Evolutionary conservation across 1,140 invertebrate genomes (phyloP).

Genomic region (Drosophila lacteicornis): DNA sequence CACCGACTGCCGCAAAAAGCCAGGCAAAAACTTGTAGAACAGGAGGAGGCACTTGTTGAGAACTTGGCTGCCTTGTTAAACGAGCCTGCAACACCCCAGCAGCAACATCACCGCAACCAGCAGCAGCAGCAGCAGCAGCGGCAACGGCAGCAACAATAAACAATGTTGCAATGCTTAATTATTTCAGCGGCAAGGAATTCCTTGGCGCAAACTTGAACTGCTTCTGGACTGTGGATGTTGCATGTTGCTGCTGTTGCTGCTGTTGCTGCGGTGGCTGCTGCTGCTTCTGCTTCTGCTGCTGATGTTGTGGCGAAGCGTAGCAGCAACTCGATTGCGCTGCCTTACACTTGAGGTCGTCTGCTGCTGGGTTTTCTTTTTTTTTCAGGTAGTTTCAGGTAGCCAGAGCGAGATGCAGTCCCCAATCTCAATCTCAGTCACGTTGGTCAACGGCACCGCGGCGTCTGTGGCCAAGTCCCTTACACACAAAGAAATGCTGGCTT

Average conservation of each 20-base stretch:
- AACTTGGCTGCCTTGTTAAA: slow-evolving; percentile 81
- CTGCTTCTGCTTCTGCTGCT: slow-evolving; percentile 42
- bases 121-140: slow-evolving; percentile 31
- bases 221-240: slow-evolving; percentile 62
- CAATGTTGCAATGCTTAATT: slow-evolving; percentile 84
- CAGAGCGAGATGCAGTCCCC: slow-evolving; percentile 28
- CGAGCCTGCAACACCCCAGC: slow-evolving; percentile 79
- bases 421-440: slow-evolving; percentile 58
- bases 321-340: slow-evolving; percentile 71
- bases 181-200: slow-evolving; percentile 83
- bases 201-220: slow-evolving; percentile 79
- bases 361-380: slow-evolving; percentile 20
- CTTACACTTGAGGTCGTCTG: slow-evolving; percentile 77
- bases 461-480: slow-evolving; percentile 67
- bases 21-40: slow-evolving; percentile 75
- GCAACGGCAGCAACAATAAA: slow-evolving; percentile 69
- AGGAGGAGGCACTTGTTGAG: slow-evolving; percentile 77
- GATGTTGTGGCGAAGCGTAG: slow-evolving; percentile 65
- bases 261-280: slow-evolving; percentile 36
- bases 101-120: slow-evolving; percentile 38
- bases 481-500: slow-evolving; percentile 1
- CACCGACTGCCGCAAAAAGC: slow-evolving; percentile 30
- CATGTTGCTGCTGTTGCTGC: slow-evolving; percentile 39
- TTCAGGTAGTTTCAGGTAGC: slow-evolving; percentile 24
- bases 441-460: slow-evolving; percentile 78